Evolutionary conservation across 2,113 vertebrate genomes (phyloP).

Genomic region (Tonatia bakeri): DNA sequence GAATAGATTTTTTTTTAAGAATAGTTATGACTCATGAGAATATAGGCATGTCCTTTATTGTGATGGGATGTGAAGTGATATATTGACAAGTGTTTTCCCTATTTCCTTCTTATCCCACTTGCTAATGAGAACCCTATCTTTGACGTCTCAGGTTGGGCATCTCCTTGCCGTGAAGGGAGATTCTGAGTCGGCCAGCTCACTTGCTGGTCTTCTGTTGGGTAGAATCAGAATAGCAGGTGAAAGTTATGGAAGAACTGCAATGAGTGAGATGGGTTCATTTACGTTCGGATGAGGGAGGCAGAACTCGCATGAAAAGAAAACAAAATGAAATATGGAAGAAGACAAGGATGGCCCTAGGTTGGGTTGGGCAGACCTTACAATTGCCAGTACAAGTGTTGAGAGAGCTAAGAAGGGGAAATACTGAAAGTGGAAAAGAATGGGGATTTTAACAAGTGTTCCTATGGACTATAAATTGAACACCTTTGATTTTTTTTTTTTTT

Average conservation of each 20-base stretch:
- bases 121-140: not conserved
- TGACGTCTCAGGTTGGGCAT: not conserved
- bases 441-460: not conserved
- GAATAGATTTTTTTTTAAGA: not conserved
- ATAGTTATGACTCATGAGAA: not conserved
- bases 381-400: not conserved
- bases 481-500: not conserved
- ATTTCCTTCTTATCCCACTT: not conserved
- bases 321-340: not conserved
- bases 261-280: not conserved
- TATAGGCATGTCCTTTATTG: not conserved
- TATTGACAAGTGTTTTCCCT: not conserved
- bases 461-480: not conserved
- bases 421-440: not conserved
- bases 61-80: not conserved
- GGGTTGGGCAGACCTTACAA: not conserved
- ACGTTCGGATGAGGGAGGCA: not conserved
- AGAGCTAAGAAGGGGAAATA: not conserved
- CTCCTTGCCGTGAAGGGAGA: not conserved
- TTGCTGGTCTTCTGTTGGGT: not conserved
- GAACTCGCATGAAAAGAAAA: not conserved
- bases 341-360: not conserved
- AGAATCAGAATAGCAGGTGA: not conserved
- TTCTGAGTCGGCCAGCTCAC: not conserved
- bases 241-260: not conserved